phyloP scores from a whole-genome alignment of 2,797 vertebrate species.

The Gymnodraco acuticeps region DNA sequence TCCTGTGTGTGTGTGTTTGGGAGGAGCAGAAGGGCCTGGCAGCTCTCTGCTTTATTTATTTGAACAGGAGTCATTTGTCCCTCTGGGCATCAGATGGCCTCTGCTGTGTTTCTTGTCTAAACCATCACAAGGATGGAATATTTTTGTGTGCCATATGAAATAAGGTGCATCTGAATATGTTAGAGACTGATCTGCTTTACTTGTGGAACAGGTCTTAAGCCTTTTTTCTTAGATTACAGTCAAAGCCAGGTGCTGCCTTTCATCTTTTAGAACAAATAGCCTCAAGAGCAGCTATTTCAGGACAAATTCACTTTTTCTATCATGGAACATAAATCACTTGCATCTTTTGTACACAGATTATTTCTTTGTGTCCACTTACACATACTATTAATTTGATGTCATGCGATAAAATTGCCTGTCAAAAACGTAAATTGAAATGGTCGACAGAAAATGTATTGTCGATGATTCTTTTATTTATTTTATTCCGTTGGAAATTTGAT shows the following conservation, averaged over 20 bases:
- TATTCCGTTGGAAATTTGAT: neutral
- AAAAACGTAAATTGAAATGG: neutral
- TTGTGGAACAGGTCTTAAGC: slow-evolving; percentile 5
- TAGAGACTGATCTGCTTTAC: neutral
- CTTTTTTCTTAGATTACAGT: slow-evolving; percentile 21
- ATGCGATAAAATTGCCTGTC: neutral
- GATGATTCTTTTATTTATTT: neutral
- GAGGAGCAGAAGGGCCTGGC: slow-evolving; percentile 32
- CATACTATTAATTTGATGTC: neutral
- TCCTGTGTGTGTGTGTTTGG: slow-evolving; percentile 12
- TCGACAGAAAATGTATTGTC: neutral
- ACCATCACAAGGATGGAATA: slow-evolving; percentile 29
- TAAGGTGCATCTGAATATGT: neutral
- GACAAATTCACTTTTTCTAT: neutral
- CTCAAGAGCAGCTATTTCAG: neutral
- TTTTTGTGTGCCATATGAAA: slow-evolving; percentile 8
- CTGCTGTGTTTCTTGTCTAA: slow-evolving; percentile 52
- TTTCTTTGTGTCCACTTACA: neutral
- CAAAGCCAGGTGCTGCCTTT: slow-evolving; percentile 20
- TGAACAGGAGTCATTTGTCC: slow-evolving; percentile 43
- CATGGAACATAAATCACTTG: neutral
- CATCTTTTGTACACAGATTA: neutral
- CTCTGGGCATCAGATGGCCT: slow-evolving; percentile 28
- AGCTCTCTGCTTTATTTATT: slow-evolving; percentile 55
- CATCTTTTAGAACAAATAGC: neutral